Evolutionary conservation across 1,140 invertebrate species (phyloP), one percentile per base, ranked within the genome.

Genomic region (Ladona fulva): DNA sequence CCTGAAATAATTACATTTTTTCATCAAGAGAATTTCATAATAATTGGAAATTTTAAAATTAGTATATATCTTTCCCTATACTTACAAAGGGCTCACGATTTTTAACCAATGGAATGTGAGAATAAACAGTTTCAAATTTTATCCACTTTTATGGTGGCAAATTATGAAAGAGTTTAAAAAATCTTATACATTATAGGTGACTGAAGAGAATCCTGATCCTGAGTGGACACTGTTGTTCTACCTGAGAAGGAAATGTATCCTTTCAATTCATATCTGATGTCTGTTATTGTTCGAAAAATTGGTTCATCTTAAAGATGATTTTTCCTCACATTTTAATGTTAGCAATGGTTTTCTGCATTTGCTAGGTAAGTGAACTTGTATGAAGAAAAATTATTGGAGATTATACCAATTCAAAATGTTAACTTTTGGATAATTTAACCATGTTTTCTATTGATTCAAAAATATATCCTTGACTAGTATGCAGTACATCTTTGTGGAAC

Each of bases 161-260:
- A 8, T 37, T 37, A 37, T 1, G 29, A 8, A 37, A 37, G 29
- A 1, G 29, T 37, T 37, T 37, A 37, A 8, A 37, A 5, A 37
- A 37, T 37, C 3, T 37, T 37, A 5, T 37, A 5, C 29, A 37
- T 87, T 85, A 76, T 81, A 95, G 94, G 89, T 95, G 22, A 86
- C 87, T 29, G 94, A 95, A 82, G 77, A 84, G 12, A 85, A 89
- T 80, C 88, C 93, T 0, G 90, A 97, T 83, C 95, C 95, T 80
- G 93, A 94, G 88, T 94, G 91, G 89, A 96, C 94, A 0, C 84
- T 97, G 11, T 84, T 97, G 0, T 91, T 91, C 83, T 97, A 95
- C 85, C 85, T 97, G 24, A 87, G 95, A 44, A 92, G 90, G 80
- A 95, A 94, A 84, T 84, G 91, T 92, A 90, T 89, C 87, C 87